Percentiles rank a stretch among this genome's conserved stretches.
Evolutionary conservation across 2,888 invertebrate species (phyloP).

Genomic region (Petrophora chlorosata): DNA sequence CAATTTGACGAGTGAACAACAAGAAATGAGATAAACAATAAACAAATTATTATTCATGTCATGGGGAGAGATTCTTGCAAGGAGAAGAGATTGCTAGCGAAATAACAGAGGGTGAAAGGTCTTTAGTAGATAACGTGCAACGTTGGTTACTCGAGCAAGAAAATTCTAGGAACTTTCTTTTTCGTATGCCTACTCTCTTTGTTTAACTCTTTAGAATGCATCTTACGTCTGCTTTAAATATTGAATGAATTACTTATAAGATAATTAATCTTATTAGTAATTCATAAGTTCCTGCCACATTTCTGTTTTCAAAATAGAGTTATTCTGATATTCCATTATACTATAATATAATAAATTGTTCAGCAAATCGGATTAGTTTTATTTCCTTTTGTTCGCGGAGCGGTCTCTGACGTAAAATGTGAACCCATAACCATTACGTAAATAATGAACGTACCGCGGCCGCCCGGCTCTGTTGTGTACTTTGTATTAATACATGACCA

Average conservation of each 20-base stretch:
- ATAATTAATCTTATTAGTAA: too few relatives aligned
- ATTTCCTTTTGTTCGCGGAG: conserved; percentile 20
- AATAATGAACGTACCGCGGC: conserved; percentile 17
- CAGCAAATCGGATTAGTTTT: conserved; percentile 17
- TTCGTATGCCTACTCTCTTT: too few relatives aligned
- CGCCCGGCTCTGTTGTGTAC: conserved; percentile 4
- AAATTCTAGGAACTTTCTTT: too few relatives aligned
- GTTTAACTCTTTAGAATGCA: not conserved
- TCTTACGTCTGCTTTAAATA: too few relatives aligned
- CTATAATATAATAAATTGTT: too few relatives aligned
- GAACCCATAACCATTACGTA: conserved; percentile 25
- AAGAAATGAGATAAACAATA: conserved; percentile 62
- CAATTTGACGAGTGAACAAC: conserved; percentile 49
- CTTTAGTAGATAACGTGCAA: conserved; percentile 18
- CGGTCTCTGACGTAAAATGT: conserved; percentile 21
- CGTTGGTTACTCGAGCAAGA: not conserved
- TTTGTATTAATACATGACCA: conserved; percentile 13
- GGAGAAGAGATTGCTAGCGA: conserved; percentile 51
- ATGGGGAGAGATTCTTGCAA: conserved; percentile 45
- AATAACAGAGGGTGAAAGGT: conserved; percentile 42
- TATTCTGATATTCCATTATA: too few relatives aligned
- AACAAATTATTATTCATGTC: conserved; percentile 68
- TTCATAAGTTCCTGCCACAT: too few relatives aligned
- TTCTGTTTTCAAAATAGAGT: too few relatives aligned
- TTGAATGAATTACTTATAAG: too few relatives aligned